Conservation (phyloP, 2,113 vertebrate genomes). For the Hyla sarda region DNA sequence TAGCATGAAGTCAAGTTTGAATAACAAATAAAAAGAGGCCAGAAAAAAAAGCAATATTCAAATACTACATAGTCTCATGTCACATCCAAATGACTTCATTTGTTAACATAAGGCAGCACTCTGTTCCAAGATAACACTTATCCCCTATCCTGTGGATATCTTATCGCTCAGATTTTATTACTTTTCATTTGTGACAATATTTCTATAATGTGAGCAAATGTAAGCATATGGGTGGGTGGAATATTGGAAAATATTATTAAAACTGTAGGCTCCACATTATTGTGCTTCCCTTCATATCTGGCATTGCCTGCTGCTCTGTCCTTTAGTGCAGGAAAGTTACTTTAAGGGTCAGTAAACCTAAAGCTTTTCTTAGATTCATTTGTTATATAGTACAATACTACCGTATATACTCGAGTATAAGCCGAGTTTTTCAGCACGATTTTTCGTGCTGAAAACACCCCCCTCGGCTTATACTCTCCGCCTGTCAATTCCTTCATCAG, state of each 20-base stretch:
- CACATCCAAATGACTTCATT: constrained; percentile 29
- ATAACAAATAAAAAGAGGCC: constrained; percentile 46
- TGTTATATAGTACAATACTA: background rate
- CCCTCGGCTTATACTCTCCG: too few species aligned
- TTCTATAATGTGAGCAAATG: background rate
- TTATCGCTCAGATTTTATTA: background rate
- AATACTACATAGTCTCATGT: constrained; percentile 5
- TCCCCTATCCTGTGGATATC: background rate
- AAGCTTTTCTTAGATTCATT: background rate
- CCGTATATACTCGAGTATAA: too few species aligned
- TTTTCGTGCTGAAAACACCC: too few species aligned
- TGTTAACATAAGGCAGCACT: background rate
- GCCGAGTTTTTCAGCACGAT: too few species aligned
- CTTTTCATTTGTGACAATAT: constrained; percentile 1
- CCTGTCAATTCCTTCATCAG: too few species aligned
- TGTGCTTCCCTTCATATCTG: background rate
- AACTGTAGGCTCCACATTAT: background rate
- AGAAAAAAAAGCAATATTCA: constrained; percentile 41
- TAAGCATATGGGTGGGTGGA: background rate
- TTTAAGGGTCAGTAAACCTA: too few species aligned
- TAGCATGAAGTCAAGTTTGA: constrained; percentile 49
- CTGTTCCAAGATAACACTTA: background rate
- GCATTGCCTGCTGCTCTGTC: background rate
- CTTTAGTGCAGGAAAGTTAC: background rate
- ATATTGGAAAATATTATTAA: background rate